phyloP scores from a whole-genome alignment of 2,113 vertebrate species.

The Lontra canadensis region DNA sequence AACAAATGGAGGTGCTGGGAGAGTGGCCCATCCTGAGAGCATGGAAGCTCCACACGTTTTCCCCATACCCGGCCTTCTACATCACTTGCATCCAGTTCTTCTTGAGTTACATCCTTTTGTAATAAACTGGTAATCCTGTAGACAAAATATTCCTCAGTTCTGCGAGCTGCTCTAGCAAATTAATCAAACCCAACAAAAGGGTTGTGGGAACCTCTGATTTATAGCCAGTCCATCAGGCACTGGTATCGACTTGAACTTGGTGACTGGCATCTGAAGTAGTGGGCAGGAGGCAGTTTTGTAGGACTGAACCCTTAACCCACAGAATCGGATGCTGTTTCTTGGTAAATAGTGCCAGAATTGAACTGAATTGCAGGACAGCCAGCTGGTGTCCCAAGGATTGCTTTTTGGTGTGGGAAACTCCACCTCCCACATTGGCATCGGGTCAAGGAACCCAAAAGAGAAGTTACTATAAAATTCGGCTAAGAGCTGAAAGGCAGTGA shows the following conservation, averaged over 20 bases:
- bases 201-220: background rate
- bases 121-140: background rate
- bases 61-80: background rate
- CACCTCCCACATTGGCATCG: background rate
- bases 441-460: background rate
- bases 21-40: background rate
- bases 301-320: background rate
- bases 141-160: background rate
- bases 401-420: background rate
- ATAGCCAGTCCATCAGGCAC: background rate
- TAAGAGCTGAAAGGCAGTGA: background rate
- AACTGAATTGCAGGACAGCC: background rate
- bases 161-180: background rate
- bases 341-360: background rate
- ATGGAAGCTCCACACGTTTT: background rate
- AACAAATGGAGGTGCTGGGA: background rate
- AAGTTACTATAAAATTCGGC: conserved; percentile 28
- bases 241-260: background rate
- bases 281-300: background rate
- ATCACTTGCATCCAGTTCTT: background rate
- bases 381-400: too few species aligned
- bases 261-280: background rate
- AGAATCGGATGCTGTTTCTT: background rate
- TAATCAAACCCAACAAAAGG: background rate
- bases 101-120: background rate